Evolutionary conservation across 2,113 vertebrate species (phyloP), one percentile per base, ranked within the genome.

Genomic region (Ctenomys sociabilis): DNA sequence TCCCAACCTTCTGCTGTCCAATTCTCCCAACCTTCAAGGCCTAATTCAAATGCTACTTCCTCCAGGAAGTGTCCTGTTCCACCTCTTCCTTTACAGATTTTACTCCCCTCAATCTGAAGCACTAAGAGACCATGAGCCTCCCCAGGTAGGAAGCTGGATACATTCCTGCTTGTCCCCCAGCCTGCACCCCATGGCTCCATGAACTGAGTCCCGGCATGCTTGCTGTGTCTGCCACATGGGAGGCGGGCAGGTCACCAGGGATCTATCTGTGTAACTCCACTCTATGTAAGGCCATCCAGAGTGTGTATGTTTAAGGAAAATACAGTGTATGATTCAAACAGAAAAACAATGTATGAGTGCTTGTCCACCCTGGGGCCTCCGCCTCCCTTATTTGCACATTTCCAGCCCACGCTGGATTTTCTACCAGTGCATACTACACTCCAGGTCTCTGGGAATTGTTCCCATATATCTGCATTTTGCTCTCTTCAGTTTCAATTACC

Each of bases 1-100:
- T 68, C 40, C 14, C 52, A 75, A 49, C 8, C 26, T 94, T 90
- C 32, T 84, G 28, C 57, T 21, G 7, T 82, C 52, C 37, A 73
- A 72, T 68, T 85, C 54, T 85, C 45, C 37, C 52, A 84, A 28
- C 19, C 22, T 64, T 90, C 68, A 75, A 92, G 45, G 73, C 35
- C 32, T 78, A 94, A 45, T 4, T 95, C 43, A 92, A 96, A 92
- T 45, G 52, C 49, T 30, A 81, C 91, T 92, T 93, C 57, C 77
- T 95, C 54, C 57, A 57, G 68, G 57, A 94, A 90, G 84, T 57
- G 68, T 93, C 49, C 63, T 26, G 24, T 21, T 11, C 19, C 28
- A 87, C 45, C 22, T 85, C 24, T 32, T 28, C n/a, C 8, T 1
- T 84, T 45, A 52, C 21, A 89, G n/a, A 68, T 49, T 5, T n/a